Percentiles rank a stretch among this genome's conserved stretches.
These are phyloP conservation scores for Clusia tigrina DNA, from an alignment of 2,888 invertebrate genomes.

Conservation along the genomic window DNA sequence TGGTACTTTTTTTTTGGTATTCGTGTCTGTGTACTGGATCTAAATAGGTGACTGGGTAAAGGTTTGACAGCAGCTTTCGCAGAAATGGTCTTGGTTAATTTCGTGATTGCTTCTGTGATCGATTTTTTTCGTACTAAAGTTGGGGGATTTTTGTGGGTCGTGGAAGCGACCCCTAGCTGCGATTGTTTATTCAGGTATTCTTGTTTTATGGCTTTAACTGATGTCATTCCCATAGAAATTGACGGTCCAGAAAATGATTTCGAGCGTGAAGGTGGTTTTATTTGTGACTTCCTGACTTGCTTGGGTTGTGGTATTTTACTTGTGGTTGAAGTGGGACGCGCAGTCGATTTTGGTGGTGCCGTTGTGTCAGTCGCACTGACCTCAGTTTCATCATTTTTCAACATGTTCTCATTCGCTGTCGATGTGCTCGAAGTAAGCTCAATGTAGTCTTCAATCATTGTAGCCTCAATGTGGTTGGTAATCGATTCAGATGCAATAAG, in stretches of 20 bases:
- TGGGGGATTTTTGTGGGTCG: conserved; percentile 46
- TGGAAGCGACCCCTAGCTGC: conserved; percentile 25
- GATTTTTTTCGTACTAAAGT: conserved; percentile 50
- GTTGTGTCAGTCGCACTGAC: no score
- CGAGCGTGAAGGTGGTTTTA: conserved; percentile 49
- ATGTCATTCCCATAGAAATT: conserved; percentile 58
- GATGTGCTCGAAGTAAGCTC: conserved; percentile 37
- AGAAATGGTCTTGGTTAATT: conserved; percentile 42
- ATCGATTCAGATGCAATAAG: no score
- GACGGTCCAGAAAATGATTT: conserved; percentile 60
- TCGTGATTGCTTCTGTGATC: conserved; percentile 58
- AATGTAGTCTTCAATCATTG: no score
- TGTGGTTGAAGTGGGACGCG: not conserved
- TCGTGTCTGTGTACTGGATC: conserved; percentile 52
- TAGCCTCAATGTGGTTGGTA: no score
- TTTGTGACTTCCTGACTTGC: not conserved
- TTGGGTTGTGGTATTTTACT: conserved; percentile 32
- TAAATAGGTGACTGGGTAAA: conserved; percentile 43
- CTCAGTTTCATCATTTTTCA: not conserved
- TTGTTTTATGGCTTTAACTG: conserved; percentile 60
- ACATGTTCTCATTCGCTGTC: not conserved
- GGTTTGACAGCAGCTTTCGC: conserved; percentile 26
- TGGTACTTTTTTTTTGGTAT: conserved; percentile 67
- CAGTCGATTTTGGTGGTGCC: conserved; percentile 5
- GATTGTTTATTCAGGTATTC: conserved; percentile 54